A percentile compares a stretch with the other conserved stretches of the same genome.
phyloP scores from a whole-genome alignment of 2,888 invertebrate genomes.

The Drosophila conformis region DNA sequence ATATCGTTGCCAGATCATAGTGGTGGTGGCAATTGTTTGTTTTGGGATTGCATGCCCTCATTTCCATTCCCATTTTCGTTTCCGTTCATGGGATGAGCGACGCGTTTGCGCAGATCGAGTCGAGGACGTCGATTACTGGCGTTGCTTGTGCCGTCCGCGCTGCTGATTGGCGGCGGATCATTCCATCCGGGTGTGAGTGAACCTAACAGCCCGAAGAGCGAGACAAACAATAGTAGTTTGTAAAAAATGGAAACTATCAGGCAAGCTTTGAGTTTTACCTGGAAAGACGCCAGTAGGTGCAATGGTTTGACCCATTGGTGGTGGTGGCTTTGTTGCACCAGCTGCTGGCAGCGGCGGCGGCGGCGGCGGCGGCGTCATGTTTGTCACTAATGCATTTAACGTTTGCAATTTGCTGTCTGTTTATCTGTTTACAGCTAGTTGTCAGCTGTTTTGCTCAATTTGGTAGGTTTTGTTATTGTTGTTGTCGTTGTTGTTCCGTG shows the following conservation, averaged over 20 bases:
- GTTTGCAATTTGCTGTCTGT: background rate
- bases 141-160: constrained; percentile 51
- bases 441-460: constrained; percentile 27
- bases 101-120: constrained; percentile 82
- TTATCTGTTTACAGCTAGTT: constrained; percentile 14
- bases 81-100: constrained; percentile 82
- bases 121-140: constrained; percentile 75
- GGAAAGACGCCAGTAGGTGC: constrained; percentile 65
- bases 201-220: constrained; percentile 56
- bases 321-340: constrained; percentile 40
- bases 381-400: background rate
- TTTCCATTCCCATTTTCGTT: constrained; percentile 57
- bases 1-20: constrained; percentile 6
- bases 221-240: background rate
- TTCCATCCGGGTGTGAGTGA: constrained; percentile 84
- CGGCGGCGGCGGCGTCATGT: constrained; percentile 33
- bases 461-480: constrained; percentile 10
- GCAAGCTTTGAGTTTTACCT: constrained; percentile 29
- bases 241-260: background rate
- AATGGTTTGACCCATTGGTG: constrained; percentile 60
- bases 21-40: constrained; percentile 36
- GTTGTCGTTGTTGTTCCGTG: background rate
- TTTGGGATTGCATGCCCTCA: constrained; percentile 12
- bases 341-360: constrained; percentile 25
- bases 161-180: constrained; percentile 82